A percentile compares a stretch with the other conserved stretches of the same genome.
These are phyloP conservation scores for Lutjanus erythropterus DNA, from an alignment of 2,113 vertebrate genomes.

Conservation along the genomic window DNA sequence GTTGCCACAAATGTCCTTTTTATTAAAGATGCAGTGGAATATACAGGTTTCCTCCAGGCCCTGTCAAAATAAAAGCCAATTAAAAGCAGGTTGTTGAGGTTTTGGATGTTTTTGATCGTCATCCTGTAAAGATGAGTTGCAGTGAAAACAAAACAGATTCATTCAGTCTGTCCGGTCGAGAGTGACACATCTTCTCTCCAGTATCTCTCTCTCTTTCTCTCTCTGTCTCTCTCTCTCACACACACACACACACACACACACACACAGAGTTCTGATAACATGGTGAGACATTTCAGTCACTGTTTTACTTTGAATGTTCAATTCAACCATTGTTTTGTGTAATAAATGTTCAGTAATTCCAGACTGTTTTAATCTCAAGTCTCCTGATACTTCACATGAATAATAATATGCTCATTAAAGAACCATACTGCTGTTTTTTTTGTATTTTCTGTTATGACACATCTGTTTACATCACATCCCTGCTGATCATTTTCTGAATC, in stretches of 20 bases:
- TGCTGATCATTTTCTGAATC: background rate
- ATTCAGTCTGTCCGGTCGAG: background rate
- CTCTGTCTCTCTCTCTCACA: too few species aligned
- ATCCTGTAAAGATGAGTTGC: background rate
- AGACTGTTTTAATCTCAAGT: background rate
- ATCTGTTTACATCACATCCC: background rate
- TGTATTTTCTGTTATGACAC: background rate
- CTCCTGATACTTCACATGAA: background rate
- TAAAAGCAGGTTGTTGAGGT: background rate
- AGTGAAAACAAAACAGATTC: conserved; percentile 14
- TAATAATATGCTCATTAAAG: background rate
- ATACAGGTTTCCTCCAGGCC: conserved; percentile 33
- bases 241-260: background rate
- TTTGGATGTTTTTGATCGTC: background rate
- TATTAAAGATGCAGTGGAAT: conserved; percentile 61
- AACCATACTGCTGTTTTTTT: background rate
- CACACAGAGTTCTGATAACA: conserved; percentile 3
- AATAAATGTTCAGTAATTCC: background rate
- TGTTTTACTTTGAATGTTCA: background rate
- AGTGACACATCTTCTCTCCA: background rate
- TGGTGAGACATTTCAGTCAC: background rate
- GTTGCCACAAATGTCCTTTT: conserved; percentile 50
- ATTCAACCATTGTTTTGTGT: conserved; percentile 3
- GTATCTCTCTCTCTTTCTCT: too few species aligned
- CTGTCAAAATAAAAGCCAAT: conserved; percentile 39